Percentiles rank a stretch among this genome's conserved stretches.
phyloP scores from a whole-genome alignment of 2,113 vertebrate genomes.

The Nothoprocta perdicaria region DNA sequence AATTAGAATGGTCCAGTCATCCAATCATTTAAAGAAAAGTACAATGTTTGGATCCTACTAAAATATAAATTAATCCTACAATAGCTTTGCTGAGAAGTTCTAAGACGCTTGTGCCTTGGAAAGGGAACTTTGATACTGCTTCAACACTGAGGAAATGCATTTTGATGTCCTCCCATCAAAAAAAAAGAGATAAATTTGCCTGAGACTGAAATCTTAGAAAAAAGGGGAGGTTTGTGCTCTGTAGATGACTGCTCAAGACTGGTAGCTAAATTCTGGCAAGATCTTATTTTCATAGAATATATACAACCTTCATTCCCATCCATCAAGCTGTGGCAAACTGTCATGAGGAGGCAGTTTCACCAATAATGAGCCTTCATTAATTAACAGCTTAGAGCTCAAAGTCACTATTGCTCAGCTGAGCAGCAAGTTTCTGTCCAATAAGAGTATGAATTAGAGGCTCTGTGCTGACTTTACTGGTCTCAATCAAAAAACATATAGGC shows the following conservation, averaged over 20 bases:
- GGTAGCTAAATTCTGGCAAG: not conserved
- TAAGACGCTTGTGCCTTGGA: not conserved
- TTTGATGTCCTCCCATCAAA: not conserved
- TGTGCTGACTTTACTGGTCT: not conserved
- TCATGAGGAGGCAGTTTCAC: not conserved
- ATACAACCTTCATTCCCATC: not conserved
- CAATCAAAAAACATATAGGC: not conserved
- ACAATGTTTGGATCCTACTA: not conserved
- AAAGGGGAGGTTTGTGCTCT: not conserved
- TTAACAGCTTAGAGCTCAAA: not conserved
- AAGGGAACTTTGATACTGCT: not conserved
- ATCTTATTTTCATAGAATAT: not conserved
- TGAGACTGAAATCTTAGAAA: not conserved
- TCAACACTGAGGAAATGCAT: not conserved
- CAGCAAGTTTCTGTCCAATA: not conserved
- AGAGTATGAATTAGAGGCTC: not conserved
- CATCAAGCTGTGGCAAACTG: not conserved
- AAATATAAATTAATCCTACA: conserved; percentile 5
- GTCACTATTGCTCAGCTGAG: not conserved
- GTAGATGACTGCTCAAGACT: not conserved
- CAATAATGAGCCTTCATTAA: not conserved
- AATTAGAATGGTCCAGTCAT: not conserved
- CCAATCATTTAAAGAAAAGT: conserved; percentile 24
- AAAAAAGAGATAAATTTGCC: not conserved
- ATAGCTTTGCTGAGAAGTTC: not conserved